Base-by-base conservation (phyloP, 2,888 invertebrate species). In the Tetropium fuscum region DNA sequence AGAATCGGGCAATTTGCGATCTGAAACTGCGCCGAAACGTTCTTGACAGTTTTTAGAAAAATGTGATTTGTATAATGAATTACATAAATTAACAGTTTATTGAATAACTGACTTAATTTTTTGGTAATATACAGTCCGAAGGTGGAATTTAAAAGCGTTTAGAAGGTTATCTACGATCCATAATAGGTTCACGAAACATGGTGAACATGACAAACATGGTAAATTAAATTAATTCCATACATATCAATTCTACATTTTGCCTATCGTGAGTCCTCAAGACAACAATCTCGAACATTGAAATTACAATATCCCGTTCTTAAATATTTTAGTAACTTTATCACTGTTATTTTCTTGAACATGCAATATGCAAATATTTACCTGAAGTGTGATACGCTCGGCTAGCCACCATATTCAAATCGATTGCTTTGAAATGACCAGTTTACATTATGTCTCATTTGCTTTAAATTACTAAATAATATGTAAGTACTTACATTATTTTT, bases 241-340 rank as follows among this genome's bases (percentile, higher is more conserved):
- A 8, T 30, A 30, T 19, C 20, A 18, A n/a, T 22, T 30, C 10
- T 13, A 11, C 18, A 27, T 30, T 45, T 15, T 18, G 47, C 44
- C 27, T 34, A 19, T 48, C 47, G 47, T 32, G 47, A 19, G 47
- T 18, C 11, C 47, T 30, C 20, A 18, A 22, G 36, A 48, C 48
- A 48, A 48, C 36, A 36, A 48, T 48, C 48, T 48, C 36, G 5
- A 15, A 48, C 48, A 48, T 13, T 48, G 20, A 22, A 48, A 48
- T 48, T 36, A 36, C 32, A 36, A 34, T 49, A 30, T 47, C 27
- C 47, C 48, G 40, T 56, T 56, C 48, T 47, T 32, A 53, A 44
- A 43, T 49, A 43, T 44, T 45, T 44, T 43, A 58, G 40, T 43
- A 34, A 44, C 44, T 49, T 49, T 30, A 44, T 44, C 40, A 59